A percentile compares a stretch with the other conserved stretches of the same genome.
Evolutionary conservation across 2,888 invertebrate genomes (phyloP).

Genomic region (Pilophorus perplexus): DNA sequence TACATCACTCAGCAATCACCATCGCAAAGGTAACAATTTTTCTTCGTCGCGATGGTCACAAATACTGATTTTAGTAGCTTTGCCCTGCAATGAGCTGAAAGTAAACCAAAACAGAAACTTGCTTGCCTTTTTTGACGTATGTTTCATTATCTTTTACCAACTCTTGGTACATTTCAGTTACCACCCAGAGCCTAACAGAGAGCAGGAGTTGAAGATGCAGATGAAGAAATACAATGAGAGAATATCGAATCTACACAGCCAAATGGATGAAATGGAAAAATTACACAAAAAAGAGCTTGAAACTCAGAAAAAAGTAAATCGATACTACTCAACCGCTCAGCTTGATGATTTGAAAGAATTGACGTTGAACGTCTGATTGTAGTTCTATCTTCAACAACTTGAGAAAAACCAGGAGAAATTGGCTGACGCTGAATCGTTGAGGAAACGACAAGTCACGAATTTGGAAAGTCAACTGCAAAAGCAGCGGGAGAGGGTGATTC

Average conservation of each 20-base stretch:
- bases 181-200: conserved; percentile 32
- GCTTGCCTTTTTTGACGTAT: not conserved
- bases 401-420: conserved; percentile 46
- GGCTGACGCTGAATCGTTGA: conserved; percentile 55
- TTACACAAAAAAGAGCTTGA: conserved; percentile 62
- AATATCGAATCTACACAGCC: conserved; percentile 61
- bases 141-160: no score
- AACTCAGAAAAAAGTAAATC: conserved; percentile 57
- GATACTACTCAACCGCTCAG: not conserved
- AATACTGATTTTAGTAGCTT: no score
- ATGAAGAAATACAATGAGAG: conserved; percentile 66
- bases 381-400: conserved; percentile 45
- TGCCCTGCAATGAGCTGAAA: no score
- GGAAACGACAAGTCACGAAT: conserved; percentile 55
- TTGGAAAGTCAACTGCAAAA: conserved; percentile 71
- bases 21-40: conserved; percentile 28
- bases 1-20: conserved; percentile 35
- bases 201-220: conserved; percentile 52
- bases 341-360: no score
- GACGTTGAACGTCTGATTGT: conserved; percentile 53
- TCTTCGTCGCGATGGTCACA: not conserved
- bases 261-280: conserved; percentile 64
- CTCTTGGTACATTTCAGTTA: no score
- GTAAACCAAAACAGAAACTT: not conserved
- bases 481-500: conserved; percentile 76